Percentiles rank a stretch among this genome's conserved stretches.
Conservation (phyloP, 2,113 vertebrate species). For the Pipra filicauda region DNA sequence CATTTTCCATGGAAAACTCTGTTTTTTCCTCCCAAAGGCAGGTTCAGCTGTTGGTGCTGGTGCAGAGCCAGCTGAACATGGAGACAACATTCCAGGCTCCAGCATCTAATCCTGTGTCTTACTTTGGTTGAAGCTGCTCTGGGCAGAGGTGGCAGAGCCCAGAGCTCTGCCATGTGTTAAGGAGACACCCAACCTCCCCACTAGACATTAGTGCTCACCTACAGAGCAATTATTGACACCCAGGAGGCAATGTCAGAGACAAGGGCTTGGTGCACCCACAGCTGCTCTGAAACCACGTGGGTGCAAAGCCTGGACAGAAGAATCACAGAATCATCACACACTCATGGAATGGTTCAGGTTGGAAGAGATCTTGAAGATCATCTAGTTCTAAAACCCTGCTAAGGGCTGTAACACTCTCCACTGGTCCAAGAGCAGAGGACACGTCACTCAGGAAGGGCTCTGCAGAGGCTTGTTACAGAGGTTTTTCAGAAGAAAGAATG, state of each 20-base stretch:
- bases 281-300: fast-evolving
- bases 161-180: background rate
- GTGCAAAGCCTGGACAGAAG: background rate
- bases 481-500: background rate
- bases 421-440: background rate
- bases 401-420: background rate
- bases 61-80: background rate
- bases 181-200: background rate
- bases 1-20: background rate
- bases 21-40: background rate
- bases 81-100: background rate
- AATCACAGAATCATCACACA: background rate
- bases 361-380: background rate
- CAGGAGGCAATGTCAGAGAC: background rate
- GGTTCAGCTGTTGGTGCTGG: background rate
- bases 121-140: background rate
- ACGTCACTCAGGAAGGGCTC: background rate
- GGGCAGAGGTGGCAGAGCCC: background rate
- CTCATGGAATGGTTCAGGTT: background rate
- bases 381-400: background rate
- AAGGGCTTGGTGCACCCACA: background rate
- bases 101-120: background rate
- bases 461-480: too few species aligned
- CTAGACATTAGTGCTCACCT: background rate
- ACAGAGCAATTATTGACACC: background rate